Conservation (phyloP, 2,797 vertebrate genomes). For the Emys orbicularis region DNA sequence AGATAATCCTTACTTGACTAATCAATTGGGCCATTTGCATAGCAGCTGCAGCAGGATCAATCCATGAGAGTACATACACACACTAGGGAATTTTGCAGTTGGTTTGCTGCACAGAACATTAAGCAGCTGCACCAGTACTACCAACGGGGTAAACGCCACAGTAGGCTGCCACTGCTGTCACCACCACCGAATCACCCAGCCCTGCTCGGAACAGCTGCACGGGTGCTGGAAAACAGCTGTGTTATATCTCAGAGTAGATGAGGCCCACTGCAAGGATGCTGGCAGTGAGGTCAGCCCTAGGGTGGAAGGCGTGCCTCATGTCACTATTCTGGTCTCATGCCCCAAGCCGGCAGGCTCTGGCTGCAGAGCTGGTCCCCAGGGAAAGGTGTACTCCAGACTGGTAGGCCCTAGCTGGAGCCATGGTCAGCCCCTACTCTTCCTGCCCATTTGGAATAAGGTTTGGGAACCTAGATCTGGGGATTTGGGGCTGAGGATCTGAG, state of each 20-base stretch:
- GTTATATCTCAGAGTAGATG: not conserved
- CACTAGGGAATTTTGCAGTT: not conserved
- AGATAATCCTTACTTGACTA: not conserved
- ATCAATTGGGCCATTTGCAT: not conserved
- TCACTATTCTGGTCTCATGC: not conserved
- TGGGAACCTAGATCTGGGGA: not conserved
- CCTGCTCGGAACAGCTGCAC: not conserved
- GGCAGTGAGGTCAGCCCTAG: not conserved
- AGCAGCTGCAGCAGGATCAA: not conserved
- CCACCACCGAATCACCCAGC: not conserved
- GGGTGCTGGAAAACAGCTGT: not conserved
- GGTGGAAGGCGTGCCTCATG: not conserved
- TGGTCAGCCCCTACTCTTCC: not conserved
- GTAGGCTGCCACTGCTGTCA: not conserved
- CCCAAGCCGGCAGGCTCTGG: not conserved
- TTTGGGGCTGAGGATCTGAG: not conserved
- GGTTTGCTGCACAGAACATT: not conserved
- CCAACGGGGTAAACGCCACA: not conserved
- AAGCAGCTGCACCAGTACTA: not conserved
- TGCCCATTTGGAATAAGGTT: constrained; percentile 51
- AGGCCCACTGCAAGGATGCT: not conserved
- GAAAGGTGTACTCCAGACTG: not conserved
- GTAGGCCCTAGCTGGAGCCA: constrained; percentile 2
- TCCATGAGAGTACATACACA: not conserved
- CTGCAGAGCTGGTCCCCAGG: not conserved